These are phyloP conservation scores for Bombus difficillimus DNA, from an alignment of 1,140 invertebrate genomes.

Conservation along the genomic window DNA sequence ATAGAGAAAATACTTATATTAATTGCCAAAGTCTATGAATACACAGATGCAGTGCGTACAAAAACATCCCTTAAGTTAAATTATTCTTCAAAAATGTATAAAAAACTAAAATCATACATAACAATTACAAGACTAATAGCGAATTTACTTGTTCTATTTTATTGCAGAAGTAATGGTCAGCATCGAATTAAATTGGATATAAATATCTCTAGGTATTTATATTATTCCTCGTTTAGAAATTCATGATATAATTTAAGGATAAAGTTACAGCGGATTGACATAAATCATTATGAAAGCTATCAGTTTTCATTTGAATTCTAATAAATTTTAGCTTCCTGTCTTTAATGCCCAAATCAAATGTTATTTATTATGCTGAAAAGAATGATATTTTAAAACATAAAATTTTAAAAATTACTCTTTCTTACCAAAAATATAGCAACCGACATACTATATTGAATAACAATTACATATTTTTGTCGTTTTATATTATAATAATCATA, in stretches of 20 bases:
- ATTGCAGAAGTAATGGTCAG: neutral
- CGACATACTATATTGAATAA: neutral
- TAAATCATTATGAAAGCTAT: neutral
- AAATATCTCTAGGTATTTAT: conserved; percentile 7
- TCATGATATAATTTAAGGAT: conserved; percentile 14
- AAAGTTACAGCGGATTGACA: neutral
- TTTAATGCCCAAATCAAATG: neutral
- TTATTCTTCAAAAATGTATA: conserved; percentile 33
- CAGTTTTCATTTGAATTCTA: conserved; percentile 8
- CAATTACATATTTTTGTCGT: neutral
- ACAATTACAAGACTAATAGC: conserved; percentile 26
- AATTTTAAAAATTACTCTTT: neutral
- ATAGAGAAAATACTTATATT: conserved; percentile 9
- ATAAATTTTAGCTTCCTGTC: neutral
- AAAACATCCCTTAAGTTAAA: conserved; percentile 22
- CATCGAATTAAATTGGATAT: conserved; percentile 4
- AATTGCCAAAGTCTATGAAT: neutral
- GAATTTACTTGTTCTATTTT: conserved; percentile 27
- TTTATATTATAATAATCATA: neutral
- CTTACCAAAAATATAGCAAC: neutral
- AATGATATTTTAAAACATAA: neutral
- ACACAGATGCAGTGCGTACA: neutral
- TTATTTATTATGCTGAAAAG: neutral
- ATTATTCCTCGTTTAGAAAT: conserved; percentile 17
- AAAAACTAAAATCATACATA: conserved; percentile 17